Base-by-base conservation (phyloP, 2,113 vertebrate species). In the Leptocoma aspasia region DNA sequence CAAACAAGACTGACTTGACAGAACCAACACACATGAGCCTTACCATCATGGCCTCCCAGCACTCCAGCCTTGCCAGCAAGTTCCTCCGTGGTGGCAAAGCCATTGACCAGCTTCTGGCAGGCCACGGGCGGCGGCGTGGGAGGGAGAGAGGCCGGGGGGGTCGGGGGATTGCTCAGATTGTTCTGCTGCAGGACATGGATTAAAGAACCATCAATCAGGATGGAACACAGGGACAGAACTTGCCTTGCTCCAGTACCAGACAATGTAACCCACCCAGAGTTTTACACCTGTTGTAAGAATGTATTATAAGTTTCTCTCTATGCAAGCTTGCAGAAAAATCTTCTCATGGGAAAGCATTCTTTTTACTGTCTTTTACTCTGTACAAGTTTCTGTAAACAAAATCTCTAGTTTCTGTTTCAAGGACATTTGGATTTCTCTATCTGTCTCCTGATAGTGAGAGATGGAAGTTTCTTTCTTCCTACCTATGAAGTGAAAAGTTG, bases 161-260 rank as follows among this genome's bases (percentile, higher is more conserved):
- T 99, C 23, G 99, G 99, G 76, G 99, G 99, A 95, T 99, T 99
- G 97, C 99, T 99, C 96, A 99, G 97, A 93, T 99, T 99, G 97
- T 99, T 99, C 98, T 99, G 99, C 98, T 99, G 98, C 91, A 91
- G 26, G 95, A 97, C 94, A 97, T 31, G 50, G 94, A 97, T 80
- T 78, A 93, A 96, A 95, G 89, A 90, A 95, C 82, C 26, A 50
- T 65, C 82, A 45, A 77, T 97, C 94, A 97, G 85, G n/a, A 26
- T 4, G 68, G 82, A 75, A 88, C 52, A 87, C 33, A 61, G 20
- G 37, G 45, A 13, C 59, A 61, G 39, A 49, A 60, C 28, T 4
- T 15, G 33, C 28, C 54, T 50, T 39, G 37, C 4, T 81, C 19
- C 52, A 72, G 4, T 7, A 52, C 26, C 3, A 39, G 20, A 8